Base-by-base conservation (phyloP, 2,113 vertebrate genomes). In the Alosa alosa region DNA sequence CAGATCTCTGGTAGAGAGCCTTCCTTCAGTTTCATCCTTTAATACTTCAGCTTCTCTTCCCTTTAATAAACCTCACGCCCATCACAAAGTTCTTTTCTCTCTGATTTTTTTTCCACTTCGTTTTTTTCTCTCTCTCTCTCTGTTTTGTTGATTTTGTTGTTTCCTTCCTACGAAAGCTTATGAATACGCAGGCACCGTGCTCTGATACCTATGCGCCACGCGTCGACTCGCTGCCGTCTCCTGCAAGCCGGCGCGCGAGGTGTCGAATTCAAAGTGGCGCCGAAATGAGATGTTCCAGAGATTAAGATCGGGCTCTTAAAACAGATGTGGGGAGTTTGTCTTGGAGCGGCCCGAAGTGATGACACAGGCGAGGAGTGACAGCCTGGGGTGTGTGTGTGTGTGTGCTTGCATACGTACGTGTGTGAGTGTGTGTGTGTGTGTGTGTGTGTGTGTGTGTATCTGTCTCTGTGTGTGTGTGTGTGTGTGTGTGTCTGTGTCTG, bases 321-420 rank as follows among this genome's bases (percentile, higher is more conserved):
- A 31, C 72, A 78, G 72, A 78, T 78, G 72, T 41, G 72, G 13
- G 31, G 72, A 78, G 36, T 78, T 78, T 78, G 72, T 39, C 72
- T 78, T 3, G 36, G 31, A 39, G 13, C 72, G 36, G 72, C 25
- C 72, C 72, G 20, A 41, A 78, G 31, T 78, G 72, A 78, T 78
- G 72, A 78, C 72, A 78, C 72, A 78, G 36, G 31, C 72, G 20
- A 39, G 31, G 20, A 78, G 72, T 89, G 86, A 87, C 83, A 86
- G 87, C 57, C 81, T 55, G 78, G 82, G 87, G 52, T 81, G 82
- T 68, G 25, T 82, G 82, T 89, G 72, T 78, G 72, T 78, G 36
- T 64, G 60, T 64, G 60, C n/a, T 22, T 64, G 22, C n/a, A 4
- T 64, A 20, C n/a, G 60, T 60, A 15, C 18, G 7, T 60, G 55